Conservation (phyloP, 2,797 vertebrate species). For the Gymnocypris eckloni region DNA sequence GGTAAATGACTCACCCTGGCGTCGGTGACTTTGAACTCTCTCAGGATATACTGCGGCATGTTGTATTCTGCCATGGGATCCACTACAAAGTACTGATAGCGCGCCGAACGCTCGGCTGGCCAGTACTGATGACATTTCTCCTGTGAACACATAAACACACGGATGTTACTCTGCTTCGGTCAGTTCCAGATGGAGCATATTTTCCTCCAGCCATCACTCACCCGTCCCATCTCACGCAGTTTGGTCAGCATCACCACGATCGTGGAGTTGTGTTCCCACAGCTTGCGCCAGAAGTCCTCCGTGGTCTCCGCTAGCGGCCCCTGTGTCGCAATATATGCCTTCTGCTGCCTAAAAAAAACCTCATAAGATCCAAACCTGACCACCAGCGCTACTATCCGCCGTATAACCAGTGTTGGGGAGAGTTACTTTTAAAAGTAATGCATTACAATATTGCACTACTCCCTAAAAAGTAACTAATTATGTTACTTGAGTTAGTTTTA, state of each 20-base stretch:
- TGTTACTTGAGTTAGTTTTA: too few species aligned
- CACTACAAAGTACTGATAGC: slow-evolving; percentile 98
- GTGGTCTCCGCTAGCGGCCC: slow-evolving; percentile 97
- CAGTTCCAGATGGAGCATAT: neutral
- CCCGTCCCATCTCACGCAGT: slow-evolving; percentile 95
- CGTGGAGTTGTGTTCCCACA: slow-evolving; percentile 99
- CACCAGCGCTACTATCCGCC: neutral
- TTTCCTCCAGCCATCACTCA: slow-evolving; percentile 60
- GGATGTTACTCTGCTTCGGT: neutral
- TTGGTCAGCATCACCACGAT: slow-evolving; percentile 98
- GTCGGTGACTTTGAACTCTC: slow-evolving; percentile 98
- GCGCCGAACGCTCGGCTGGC: slow-evolving; percentile 94
- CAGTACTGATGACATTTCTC: slow-evolving; percentile 99
- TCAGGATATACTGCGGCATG: slow-evolving; percentile 98
- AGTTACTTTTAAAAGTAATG: too few species aligned
- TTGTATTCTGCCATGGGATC: slow-evolving; percentile 99
- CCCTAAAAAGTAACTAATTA: too few species aligned
- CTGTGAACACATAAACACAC: slow-evolving; percentile 69
- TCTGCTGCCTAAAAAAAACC: slow-evolving; percentile 85
- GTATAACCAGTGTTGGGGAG: neutral
- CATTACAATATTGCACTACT: too few species aligned
- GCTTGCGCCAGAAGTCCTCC: slow-evolving; percentile 97
- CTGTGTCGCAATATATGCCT: slow-evolving; percentile 95
- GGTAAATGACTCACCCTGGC: slow-evolving; percentile 85
- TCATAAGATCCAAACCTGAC: neutral